Conservation (phyloP, 2,113 vertebrate species). For the Phodopus roborovskii region DNA sequence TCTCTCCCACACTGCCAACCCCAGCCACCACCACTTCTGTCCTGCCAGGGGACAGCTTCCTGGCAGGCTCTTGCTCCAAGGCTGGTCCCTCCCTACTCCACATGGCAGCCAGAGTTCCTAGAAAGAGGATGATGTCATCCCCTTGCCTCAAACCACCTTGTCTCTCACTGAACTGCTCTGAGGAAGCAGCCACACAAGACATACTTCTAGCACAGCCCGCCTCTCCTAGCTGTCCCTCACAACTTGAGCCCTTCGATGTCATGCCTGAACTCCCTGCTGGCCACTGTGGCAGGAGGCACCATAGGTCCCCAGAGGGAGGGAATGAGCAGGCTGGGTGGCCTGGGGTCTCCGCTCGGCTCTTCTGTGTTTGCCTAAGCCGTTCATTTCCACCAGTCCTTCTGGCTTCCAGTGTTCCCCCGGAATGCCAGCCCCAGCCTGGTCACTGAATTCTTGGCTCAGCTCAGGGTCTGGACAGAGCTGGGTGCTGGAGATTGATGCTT, state of each 20-base stretch:
- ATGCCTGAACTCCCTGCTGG: not conserved
- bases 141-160: not conserved
- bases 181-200: not conserved
- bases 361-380: not conserved
- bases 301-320: not conserved
- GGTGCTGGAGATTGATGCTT: not conserved
- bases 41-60: not conserved
- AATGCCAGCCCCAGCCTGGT: not conserved
- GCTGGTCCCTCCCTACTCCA: not conserved
- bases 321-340: accelerated
- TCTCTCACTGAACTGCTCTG: not conserved
- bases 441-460: not conserved
- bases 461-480: not conserved
- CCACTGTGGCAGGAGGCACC: not conserved
- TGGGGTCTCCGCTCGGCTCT: not conserved
- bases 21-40: not conserved
- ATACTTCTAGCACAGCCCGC: accelerated
- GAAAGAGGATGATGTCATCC: not conserved
- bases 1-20: not conserved
- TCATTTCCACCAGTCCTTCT: not conserved
- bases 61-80: not conserved
- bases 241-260: not conserved
- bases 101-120: not conserved
- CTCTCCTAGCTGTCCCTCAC: not conserved
- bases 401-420: not conserved